Percentiles rank a stretch among this genome's conserved stretches.
These are phyloP conservation scores for Ephestia elutella DNA, from an alignment of 1,140 invertebrate species.

Conservation along the genomic window DNA sequence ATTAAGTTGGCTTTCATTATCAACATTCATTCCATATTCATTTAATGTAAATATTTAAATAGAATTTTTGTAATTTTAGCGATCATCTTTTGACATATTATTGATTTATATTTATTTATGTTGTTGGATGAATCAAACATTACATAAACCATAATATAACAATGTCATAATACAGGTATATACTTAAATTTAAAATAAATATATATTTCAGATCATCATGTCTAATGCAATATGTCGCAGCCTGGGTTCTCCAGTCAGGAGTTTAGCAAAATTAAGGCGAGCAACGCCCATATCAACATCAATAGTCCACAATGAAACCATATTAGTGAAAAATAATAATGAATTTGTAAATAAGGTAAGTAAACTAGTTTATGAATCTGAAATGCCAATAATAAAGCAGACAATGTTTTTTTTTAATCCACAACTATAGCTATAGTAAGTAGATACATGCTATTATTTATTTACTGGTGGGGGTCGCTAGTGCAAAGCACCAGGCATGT, in stretches of 20 bases:
- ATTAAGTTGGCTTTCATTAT: too few relatives aligned
- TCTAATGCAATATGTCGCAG: slow-evolving; percentile 54
- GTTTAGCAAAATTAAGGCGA: slow-evolving; percentile 41
- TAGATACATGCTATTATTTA: too few relatives aligned
- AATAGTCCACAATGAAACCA: slow-evolving; percentile 67
- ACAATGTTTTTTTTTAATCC: too few relatives aligned
- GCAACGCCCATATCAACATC: slow-evolving; percentile 61
- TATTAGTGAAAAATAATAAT: slow-evolving; percentile 70
- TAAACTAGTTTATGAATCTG: background rate
- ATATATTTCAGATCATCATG: slow-evolving; percentile 42
- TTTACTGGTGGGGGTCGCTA: too few relatives aligned
- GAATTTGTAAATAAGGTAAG: slow-evolving; percentile 71
- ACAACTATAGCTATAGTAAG: too few relatives aligned
- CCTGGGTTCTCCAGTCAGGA: slow-evolving; percentile 55
- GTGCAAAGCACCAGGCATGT: too few relatives aligned
- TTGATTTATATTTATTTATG: too few relatives aligned
- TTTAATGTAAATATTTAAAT: too few relatives aligned
- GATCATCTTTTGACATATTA: too few relatives aligned
- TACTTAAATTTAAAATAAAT: background rate
- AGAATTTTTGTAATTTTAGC: too few relatives aligned
- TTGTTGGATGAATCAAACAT: background rate
- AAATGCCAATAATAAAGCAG: background rate
- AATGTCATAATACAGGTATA: too few relatives aligned
- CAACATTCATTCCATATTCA: too few relatives aligned
- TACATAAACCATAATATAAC: background rate